Conservation (phyloP, 2,888 invertebrate species). For the Microctonus aethiopoides region DNA sequence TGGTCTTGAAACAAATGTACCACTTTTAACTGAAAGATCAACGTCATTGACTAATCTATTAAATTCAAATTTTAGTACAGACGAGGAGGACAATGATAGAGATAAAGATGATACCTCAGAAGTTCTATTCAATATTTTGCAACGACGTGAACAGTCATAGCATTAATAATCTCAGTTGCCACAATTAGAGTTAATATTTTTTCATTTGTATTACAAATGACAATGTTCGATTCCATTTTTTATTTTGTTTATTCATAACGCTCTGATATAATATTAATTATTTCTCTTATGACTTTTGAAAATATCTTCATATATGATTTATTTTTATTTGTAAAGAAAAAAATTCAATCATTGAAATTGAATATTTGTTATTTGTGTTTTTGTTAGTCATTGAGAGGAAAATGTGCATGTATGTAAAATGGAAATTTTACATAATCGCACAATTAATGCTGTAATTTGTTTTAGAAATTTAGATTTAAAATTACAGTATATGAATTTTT, state of each 20-base stretch:
- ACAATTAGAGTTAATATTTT: constrained; percentile 16
- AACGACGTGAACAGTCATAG: constrained; percentile 58
- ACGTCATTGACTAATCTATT: constrained; percentile 63
- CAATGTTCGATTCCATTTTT: constrained; percentile 7
- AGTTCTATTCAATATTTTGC: constrained; percentile 69
- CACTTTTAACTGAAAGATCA: constrained; percentile 61
- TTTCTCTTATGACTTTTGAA: neutral
- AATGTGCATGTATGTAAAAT: no score
- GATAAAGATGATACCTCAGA: constrained; percentile 68
- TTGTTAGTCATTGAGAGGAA: no score
- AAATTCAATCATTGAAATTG: neutral
- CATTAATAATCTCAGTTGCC: constrained; percentile 26
- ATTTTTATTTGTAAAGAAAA: no score
- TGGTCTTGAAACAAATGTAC: constrained; percentile 55
- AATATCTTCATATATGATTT: no score
- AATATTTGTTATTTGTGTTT: no score
- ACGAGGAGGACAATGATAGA: constrained; percentile 59
- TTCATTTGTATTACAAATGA: constrained; percentile 14
- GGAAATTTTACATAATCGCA: no score
- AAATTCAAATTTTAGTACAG: constrained; percentile 61
- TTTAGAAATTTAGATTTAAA: neutral
- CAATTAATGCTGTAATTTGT: neutral
- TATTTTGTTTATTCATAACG: neutral
- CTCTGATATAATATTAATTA: neutral
- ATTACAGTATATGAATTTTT: constrained; percentile 5